Percentiles rank a stretch among this genome's conserved stretches.
phyloP scores from a whole-genome alignment of 2,113 vertebrate species.

The Butorides virescens region DNA sequence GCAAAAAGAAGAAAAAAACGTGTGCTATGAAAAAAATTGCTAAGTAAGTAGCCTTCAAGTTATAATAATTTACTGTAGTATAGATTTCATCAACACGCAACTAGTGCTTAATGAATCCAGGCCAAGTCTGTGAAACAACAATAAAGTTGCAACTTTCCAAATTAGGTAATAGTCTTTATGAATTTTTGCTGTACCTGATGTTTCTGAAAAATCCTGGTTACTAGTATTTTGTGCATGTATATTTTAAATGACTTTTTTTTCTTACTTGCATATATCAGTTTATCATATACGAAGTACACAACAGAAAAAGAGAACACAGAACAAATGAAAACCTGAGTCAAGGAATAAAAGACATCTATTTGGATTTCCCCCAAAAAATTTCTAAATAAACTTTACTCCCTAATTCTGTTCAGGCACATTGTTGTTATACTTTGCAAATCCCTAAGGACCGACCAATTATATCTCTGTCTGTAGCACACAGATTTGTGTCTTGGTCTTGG shows the following conservation, averaged over 20 bases:
- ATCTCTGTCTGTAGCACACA: neutral
- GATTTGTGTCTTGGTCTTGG: neutral
- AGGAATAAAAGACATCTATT: neutral
- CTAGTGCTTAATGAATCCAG: neutral
- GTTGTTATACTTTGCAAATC: neutral
- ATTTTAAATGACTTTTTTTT: neutral
- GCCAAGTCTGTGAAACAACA: neutral
- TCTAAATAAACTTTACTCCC: neutral
- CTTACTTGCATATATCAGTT: neutral
- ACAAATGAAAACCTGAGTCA: neutral
- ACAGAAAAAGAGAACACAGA: neutral
- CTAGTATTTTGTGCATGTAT: fast-evolving
- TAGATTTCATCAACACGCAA: neutral
- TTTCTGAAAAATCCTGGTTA: neutral
- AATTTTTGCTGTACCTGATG: neutral
- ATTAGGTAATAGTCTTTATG: neutral
- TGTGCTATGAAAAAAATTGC: neutral
- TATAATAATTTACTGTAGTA: neutral
- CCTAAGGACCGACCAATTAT: neutral
- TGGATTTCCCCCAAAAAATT: neutral
- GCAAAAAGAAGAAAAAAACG: neutral
- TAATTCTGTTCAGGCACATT: neutral
- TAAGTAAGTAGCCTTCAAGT: neutral
- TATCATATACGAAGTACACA: neutral
- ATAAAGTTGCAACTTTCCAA: neutral